Conservation (phyloP, 2,113 vertebrate genomes). For the Capricornis sumatraensis region DNA sequence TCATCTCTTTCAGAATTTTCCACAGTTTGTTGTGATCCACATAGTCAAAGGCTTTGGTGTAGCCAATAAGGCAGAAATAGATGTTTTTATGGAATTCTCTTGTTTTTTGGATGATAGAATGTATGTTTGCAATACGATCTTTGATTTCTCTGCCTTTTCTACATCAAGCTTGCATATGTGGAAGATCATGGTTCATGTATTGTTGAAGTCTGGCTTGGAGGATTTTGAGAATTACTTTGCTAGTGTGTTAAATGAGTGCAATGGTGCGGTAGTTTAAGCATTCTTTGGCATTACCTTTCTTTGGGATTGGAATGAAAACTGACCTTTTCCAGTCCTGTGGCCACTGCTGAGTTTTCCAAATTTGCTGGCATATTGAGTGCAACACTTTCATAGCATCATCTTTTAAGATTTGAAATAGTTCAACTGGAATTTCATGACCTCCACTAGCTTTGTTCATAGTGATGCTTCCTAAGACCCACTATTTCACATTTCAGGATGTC, state of each 20-base stretch:
- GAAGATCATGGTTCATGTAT: neutral
- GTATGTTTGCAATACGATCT: neutral
- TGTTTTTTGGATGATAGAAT: neutral
- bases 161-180: neutral
- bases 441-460: neutral
- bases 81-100: neutral
- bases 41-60: neutral
- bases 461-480: neutral
- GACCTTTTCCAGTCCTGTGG: neutral
- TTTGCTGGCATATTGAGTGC: neutral
- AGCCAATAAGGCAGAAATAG: neutral
- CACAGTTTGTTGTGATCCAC: neutral
- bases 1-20: neutral
- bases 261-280: neutral
- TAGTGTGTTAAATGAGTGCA: neutral
- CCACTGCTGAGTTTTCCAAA: neutral
- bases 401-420: neutral
- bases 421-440: neutral
- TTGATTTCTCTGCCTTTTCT: neutral
- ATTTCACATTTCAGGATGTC: neutral
- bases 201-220: neutral
- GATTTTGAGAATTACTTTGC: neutral
- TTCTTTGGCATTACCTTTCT: neutral
- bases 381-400: neutral
- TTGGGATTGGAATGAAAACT: neutral